These are phyloP conservation scores for Channallabes apus DNA, from an alignment of 2,797 vertebrate species.

Conservation along the genomic window DNA sequence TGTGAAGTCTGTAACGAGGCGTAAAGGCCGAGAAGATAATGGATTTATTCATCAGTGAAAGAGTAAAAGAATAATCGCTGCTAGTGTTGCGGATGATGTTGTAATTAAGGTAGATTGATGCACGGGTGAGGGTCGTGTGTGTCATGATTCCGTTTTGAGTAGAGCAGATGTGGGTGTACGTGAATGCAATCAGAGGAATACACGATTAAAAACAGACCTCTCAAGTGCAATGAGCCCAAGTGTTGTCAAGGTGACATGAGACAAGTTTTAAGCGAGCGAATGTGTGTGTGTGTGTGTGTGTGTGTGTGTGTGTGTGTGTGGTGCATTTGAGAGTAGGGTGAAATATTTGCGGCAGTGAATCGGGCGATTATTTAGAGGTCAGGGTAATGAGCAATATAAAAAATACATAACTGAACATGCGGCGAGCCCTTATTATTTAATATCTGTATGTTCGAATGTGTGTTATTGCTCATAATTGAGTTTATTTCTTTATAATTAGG, in stretches of 20 bases:
- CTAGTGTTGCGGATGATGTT: not conserved
- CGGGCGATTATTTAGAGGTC: not conserved
- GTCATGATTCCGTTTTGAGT: not conserved
- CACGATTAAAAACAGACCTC: not conserved
- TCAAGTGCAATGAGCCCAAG: not conserved
- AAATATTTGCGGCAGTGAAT: not conserved
- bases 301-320: not conserved
- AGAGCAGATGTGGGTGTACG: not conserved
- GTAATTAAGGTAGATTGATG: not conserved
- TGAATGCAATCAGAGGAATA: no score
- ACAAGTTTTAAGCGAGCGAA: not conserved
- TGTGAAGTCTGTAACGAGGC: not conserved
- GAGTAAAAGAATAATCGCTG: not conserved
- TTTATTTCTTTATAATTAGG: not conserved
- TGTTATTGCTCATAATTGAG: not conserved
- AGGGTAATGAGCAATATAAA: not conserved
- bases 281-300: not conserved
- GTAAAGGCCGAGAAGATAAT: not conserved
- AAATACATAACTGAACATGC: not conserved
- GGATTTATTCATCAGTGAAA: not conserved
- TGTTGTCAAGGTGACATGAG: slow-evolving; percentile 13
- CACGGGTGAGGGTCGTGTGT: not conserved
- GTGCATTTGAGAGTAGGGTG: not conserved
- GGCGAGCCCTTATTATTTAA: not conserved
- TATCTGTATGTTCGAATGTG: not conserved